These are phyloP conservation scores for Gadus chalcogrammus DNA, from an alignment of 2,113 vertebrate genomes.

Conservation along the genomic window DNA sequence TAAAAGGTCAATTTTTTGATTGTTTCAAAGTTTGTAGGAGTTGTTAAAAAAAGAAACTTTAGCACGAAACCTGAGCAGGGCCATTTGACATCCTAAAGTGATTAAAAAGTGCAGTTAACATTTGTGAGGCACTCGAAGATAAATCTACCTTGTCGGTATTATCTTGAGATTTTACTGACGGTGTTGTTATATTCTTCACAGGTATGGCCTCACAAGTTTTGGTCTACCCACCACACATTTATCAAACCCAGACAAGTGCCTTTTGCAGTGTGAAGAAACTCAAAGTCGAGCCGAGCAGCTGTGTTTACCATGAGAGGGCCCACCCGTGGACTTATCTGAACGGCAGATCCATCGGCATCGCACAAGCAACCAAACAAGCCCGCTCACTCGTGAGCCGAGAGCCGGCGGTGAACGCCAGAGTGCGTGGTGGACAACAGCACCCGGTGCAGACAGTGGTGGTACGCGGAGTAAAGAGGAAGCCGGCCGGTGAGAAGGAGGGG, in stretches of 20 bases:
- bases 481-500: slow-evolving; percentile 51
- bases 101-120: too few species aligned
- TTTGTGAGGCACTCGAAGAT: too few species aligned
- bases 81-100: too few species aligned
- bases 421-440: slow-evolving; percentile 75
- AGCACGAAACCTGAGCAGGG: too few species aligned
- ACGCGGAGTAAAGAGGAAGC: slow-evolving; percentile 84
- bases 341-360: slow-evolving; percentile 88
- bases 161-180: slow-evolving; percentile 58
- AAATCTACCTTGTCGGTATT: slow-evolving; percentile 6
- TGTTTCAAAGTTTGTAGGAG: too few species aligned
- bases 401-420: slow-evolving; percentile 61
- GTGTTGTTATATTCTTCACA: slow-evolving; percentile 46
- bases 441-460: slow-evolving; percentile 87
- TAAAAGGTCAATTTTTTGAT: too few species aligned
- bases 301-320: slow-evolving; percentile 93
- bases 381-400: slow-evolving; percentile 85
- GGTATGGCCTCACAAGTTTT: slow-evolving; percentile 99
- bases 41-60: too few species aligned
- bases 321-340: slow-evolving; percentile 90
- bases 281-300: slow-evolving; percentile 96
- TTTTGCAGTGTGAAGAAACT: slow-evolving; percentile 99
- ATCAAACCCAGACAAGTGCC: slow-evolving; percentile 99
- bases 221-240: slow-evolving; percentile 99
- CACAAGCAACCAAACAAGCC: slow-evolving; percentile 80